Conservation (phyloP, 30 jellyfish, hydroid and myxozoan genomes). For the Aurelia aurita complex sp. Pacific region DNA sequence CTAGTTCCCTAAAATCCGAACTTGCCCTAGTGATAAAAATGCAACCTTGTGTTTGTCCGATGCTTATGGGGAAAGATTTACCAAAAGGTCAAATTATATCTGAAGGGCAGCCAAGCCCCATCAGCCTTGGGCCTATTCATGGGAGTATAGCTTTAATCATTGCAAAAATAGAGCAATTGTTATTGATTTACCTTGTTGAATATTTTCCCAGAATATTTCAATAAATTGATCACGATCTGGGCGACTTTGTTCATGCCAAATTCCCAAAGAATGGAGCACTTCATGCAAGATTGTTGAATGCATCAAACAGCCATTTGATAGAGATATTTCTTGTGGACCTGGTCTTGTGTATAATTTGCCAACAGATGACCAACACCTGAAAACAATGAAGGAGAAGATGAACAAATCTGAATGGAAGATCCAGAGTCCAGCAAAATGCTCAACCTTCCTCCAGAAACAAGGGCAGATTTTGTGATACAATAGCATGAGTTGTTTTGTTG, state of each 20-base stretch:
- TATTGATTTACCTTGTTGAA: conserved; percentile 4
- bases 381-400: neutral
- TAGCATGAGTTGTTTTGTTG: too few species aligned
- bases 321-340: conserved; percentile 79
- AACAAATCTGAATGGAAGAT: too few species aligned
- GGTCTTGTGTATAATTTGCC: conserved; percentile 61
- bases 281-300: conserved; percentile 44
- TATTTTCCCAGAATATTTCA: conserved; percentile 52
- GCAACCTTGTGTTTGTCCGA: neutral
- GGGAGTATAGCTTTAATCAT: too few species aligned
- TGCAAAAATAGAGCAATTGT: neutral
- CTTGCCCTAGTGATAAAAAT: neutral
- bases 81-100: too few species aligned
- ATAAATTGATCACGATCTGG: conserved; percentile 57
- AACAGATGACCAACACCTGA: conserved; percentile 89
- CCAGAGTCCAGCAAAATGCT: too few species aligned
- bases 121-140: too few species aligned
- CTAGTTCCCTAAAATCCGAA: neutral
- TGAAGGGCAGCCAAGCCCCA: too few species aligned
- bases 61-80: too few species aligned
- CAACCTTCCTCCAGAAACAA: too few species aligned
- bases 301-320: conserved; percentile 67
- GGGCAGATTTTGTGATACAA: too few species aligned
- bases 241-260: conserved; percentile 65
- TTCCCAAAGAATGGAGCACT: conserved; percentile 52